These are phyloP conservation scores for Beris morrisii DNA, from an alignment of 2,888 invertebrate genomes.

Conservation along the genomic window DNA sequence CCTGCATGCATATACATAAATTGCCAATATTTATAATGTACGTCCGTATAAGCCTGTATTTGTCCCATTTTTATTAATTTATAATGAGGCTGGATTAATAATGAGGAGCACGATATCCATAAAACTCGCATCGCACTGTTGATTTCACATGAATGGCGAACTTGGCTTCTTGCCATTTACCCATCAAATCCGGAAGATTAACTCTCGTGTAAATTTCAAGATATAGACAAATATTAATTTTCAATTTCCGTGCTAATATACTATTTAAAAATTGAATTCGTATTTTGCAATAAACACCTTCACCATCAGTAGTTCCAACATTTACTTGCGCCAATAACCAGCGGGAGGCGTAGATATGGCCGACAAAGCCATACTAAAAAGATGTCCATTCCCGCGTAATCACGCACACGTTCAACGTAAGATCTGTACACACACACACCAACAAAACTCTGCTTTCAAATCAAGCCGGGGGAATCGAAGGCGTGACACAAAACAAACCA, in stretches of 20 bases:
- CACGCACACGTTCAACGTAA: slow-evolving; percentile 11
- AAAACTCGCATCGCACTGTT: too few species aligned
- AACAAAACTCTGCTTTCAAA: background rate
- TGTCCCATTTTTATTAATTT: too few species aligned
- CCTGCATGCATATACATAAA: too few species aligned
- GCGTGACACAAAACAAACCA: background rate
- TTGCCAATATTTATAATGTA: too few species aligned
- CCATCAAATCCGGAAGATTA: background rate
- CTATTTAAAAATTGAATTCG: slow-evolving; percentile 13
- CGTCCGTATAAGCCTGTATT: too few species aligned
- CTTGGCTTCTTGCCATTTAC: too few species aligned
- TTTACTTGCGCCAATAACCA: slow-evolving; percentile 10
- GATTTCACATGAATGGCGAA: too few species aligned
- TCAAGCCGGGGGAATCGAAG: background rate
- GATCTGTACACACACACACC: background rate
- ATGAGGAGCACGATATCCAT: too few species aligned
- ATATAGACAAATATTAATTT: background rate
- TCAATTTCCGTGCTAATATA: slow-evolving; percentile 1
- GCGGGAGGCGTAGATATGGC: slow-evolving; percentile 32
- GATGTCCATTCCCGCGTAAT: slow-evolving; percentile 20
- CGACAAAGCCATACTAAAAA: slow-evolving; percentile 28
- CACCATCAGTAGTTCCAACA: background rate
- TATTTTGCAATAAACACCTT: slow-evolving; percentile 8
- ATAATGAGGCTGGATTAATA: too few species aligned
- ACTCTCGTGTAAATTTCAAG: background rate